Base-by-base conservation (phyloP, 2,888 invertebrate genomes). In the Candidula unifasciata region DNA sequence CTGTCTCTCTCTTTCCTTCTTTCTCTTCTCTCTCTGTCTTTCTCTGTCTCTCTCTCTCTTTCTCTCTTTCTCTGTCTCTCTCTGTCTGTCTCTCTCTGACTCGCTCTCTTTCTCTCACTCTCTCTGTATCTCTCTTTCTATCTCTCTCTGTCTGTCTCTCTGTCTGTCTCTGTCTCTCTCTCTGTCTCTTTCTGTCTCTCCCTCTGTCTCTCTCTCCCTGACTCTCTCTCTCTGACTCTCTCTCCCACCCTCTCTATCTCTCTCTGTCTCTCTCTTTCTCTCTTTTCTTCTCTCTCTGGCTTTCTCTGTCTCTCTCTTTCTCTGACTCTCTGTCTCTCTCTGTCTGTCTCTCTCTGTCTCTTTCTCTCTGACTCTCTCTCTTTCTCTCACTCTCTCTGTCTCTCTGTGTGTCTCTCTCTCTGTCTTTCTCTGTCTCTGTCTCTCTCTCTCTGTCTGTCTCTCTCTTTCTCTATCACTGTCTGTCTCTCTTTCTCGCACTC, bases 251-350 rank as follows among this genome's bases (percentile, higher is more conserved):
- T 66, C 18, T 66, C 76, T 76, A 5, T 76, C 21, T 76, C 16
- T 66, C 30, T 66, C 80, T 80, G 1, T 35, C 44, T 37, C 44
- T 69, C 69, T 69, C 30, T 69, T 3, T 35, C 37, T 10, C 2
- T 37, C 71, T 71, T 6, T 18, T 24, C 2, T 6, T 24, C 18
- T 33, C 0, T 35, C 24, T 35, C 18, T 35, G 1, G 5, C 21
- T 18, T 24, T 35, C 16, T 77, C 71, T 81, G 30, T 81, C 71
- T 81, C 27, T 71, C 52, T 44, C 27, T 71, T 35, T 71, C 52
- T 68, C 71, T 52, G 54, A 8, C 64, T 60, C 13, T 79, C 79
- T 79, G 64, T 64, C 64, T 64, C 79, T 79, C 79, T 64, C 64
- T 33, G 30, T 79, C 79, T 64, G 64, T 79, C 64, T 64, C 27